These are phyloP conservation scores for Notodonta dromedarius DNA, from an alignment of 2,888 invertebrate genomes.

Conservation along the genomic window DNA sequence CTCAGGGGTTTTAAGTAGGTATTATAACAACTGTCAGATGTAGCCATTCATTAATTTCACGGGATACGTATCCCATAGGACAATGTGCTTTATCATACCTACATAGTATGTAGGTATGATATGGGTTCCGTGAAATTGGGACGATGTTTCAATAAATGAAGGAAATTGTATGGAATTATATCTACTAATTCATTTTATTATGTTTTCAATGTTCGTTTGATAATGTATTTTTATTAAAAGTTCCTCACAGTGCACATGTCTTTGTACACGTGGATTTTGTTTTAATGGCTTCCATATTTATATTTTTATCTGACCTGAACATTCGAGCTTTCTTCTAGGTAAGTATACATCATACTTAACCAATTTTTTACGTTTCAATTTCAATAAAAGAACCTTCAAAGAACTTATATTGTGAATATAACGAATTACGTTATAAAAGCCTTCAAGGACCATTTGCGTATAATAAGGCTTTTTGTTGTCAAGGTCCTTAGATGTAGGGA, in stretches of 20 bases:
- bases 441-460: background rate
- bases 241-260: no score
- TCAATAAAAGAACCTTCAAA: background rate
- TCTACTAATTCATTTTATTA: no score
- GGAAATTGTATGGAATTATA: background rate
- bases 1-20: conserved; percentile 31
- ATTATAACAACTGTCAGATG: conserved; percentile 40
- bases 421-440: background rate
- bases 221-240: no score
- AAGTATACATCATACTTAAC: no score
- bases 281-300: no score
- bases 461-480: background rate
- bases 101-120: conserved; percentile 23
- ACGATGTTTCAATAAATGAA: conserved; percentile 17
- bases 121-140: conserved; percentile 28
- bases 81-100: conserved; percentile 17
- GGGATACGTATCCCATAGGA: conserved; percentile 27
- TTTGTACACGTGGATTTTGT: no score
- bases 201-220: no score
- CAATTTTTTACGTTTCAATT: background rate
- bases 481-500: background rate
- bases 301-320: no score
- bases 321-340: no score
- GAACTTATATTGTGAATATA: background rate
- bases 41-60: conserved; percentile 49